phyloP scores from a whole-genome alignment of 35 echinoderm and acorn worm genomes.

The Ophioderma brevispina region DNA sequence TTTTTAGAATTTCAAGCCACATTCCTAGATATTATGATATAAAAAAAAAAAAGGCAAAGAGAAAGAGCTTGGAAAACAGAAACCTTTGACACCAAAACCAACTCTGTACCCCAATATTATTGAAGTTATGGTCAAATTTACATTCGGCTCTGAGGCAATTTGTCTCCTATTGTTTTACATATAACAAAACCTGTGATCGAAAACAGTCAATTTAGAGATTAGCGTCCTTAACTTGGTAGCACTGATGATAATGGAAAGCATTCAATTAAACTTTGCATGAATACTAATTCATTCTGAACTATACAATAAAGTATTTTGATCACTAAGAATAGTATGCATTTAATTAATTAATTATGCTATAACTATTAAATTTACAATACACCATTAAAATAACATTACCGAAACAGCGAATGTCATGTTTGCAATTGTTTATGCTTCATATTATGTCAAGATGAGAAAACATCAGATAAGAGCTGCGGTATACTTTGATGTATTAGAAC shows the following conservation, averaged over 20 bases:
- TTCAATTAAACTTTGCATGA: neutral
- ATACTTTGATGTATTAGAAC: neutral
- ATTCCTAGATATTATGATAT: constrained; percentile 11
- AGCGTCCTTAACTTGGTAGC: neutral
- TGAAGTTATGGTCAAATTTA: constrained; percentile 18
- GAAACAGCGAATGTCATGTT: neutral
- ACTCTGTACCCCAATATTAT: constrained; percentile 9
- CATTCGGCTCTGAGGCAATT: neutral
- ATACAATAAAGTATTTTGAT: neutral
- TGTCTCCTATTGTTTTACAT: neutral
- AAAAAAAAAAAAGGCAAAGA: too few relatives aligned
- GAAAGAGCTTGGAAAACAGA: neutral
- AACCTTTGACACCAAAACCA: constrained; percentile 6
- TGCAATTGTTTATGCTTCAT: neutral
- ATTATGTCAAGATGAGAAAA: neutral
- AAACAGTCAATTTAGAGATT: constrained; percentile 9
- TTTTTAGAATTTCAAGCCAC: too few relatives aligned
- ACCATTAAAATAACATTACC: neutral
- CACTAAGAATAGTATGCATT: neutral
- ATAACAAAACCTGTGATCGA: constrained; percentile 1
- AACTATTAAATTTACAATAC: neutral
- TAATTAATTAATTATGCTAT: neutral
- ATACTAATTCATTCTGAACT: neutral
- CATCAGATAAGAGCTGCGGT: neutral
- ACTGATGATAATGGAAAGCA: neutral